Evolutionary conservation across 2,797 vertebrate genomes (phyloP), one percentile per base, ranked within the genome.

Genomic region (Percopsis omiscomaycus): DNA sequence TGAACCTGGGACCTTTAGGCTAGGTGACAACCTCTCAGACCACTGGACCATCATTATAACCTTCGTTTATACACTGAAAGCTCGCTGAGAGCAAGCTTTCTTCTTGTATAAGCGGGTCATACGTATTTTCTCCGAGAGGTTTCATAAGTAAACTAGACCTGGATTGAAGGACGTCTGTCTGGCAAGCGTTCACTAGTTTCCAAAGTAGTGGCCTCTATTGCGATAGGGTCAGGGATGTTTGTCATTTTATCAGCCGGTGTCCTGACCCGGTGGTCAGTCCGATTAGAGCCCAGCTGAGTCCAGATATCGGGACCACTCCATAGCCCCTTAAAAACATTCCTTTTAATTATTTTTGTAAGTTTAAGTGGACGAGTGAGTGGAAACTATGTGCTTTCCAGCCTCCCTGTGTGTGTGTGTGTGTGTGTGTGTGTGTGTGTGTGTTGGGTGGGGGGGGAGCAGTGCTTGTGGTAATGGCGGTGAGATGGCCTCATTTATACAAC

Each of bases 261-360:
- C 76, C 79, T 0, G 81, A 79, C 88, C 75, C 63, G 60, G 71
- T 79, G 83, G 80, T 82, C 79, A 77, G 69, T 73, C 79, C 80
- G 83, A 87, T 83, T 68, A 69, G 73, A 78, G 69, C 66, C 89
- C 85, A 77, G 81, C 87, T 71, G 83, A 82, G 88, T 85, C 85
- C 79, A 88, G 84, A 86, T 87, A 84, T 82, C 66, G 63, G 80
- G 87, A 77, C 77, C 84, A 69, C 80, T 84, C 67, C 32, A 54
- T 51, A 75, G 63, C 66, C 79, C 75, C 78, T 76, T 71, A 79
- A 84, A 84, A 89, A 88, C 88, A 89, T 74, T 64, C 82, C 68
- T 78, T 89, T 88, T 88, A 86, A 90, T 92, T 91, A 84, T 92
- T 89, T 88, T 86, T 90, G 53, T 85, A 91, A 79, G 88, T 82